Evolutionary conservation across 2,797 vertebrate genomes (phyloP).

Genomic region (Prunella strophiata): DNA sequence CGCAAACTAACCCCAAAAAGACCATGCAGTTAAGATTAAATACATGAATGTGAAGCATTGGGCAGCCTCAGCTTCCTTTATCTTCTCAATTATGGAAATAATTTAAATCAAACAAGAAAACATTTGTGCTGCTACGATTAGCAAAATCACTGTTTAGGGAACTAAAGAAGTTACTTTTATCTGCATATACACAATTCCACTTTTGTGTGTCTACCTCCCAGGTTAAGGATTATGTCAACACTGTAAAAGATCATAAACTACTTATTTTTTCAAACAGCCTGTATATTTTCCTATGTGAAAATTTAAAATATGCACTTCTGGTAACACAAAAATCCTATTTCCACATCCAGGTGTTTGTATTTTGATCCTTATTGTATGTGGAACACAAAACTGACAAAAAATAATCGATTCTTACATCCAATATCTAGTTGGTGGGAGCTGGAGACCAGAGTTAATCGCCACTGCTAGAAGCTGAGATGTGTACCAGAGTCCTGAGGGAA

Average conservation of each 20-base stretch:
- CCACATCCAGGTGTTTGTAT: not conserved
- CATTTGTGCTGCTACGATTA: not conserved
- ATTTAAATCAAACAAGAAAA: not conserved
- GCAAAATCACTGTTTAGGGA: not conserved
- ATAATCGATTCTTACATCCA: fast-evolving
- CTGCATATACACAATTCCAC: not conserved
- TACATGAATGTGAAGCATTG: not conserved
- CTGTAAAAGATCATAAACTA: not conserved
- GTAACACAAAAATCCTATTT: not conserved
- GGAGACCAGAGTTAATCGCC: not conserved
- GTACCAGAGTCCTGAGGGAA: not conserved
- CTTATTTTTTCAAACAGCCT: not conserved
- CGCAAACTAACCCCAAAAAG: not conserved
- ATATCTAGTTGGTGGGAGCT: not conserved
- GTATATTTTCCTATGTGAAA: not conserved
- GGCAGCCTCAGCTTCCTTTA: not conserved
- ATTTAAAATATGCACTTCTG: not conserved
- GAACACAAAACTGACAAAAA: not conserved
- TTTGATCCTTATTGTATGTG: not conserved
- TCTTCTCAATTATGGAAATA: not conserved
- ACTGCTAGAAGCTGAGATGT: not conserved
- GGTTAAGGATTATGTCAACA: not conserved
- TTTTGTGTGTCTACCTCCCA: not conserved
- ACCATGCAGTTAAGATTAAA: not conserved
- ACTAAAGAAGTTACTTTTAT: not conserved